Evolutionary conservation across 1,140 invertebrate genomes (phyloP).

Genomic region (Calliphora vicina): DNA sequence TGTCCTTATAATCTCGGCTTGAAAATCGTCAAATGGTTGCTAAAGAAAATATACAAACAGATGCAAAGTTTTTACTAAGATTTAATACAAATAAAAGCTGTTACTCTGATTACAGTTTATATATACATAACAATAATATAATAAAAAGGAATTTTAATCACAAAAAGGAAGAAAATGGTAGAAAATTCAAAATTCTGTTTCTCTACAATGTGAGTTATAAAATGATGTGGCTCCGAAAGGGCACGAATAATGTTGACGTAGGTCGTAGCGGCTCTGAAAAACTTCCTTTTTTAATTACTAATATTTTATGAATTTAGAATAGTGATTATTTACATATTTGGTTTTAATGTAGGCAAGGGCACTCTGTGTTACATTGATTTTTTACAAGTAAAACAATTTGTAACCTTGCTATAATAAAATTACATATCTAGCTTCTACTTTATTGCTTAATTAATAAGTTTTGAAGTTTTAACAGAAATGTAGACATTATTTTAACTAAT

Average conservation of each 20-base stretch:
- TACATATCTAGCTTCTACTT: not conserved
- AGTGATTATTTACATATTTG: no score
- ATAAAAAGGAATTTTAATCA: no score
- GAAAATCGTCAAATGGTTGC: conserved; percentile 28
- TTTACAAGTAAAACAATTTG: conserved; percentile 38
- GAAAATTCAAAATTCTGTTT: no score
- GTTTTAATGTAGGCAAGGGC: conserved; percentile 25
- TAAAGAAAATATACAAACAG: not conserved
- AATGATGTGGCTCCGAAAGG: no score
- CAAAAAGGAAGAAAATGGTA: no score
- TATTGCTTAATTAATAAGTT: not conserved
- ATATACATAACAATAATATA: not conserved
- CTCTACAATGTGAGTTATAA: no score
- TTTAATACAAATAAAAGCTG: not conserved
- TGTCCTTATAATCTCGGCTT: conserved; percentile 10
- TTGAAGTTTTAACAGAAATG: not conserved
- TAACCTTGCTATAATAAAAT: conserved; percentile 40
- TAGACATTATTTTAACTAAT: no score
- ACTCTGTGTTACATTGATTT: conserved; percentile 39
- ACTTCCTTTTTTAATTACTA: not conserved
- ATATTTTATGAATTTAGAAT: not conserved
- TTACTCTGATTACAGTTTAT: not conserved
- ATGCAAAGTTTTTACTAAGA: conserved; percentile 22
- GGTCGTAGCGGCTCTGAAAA: no score
- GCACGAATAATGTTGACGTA: no score